Conservation (phyloP, 1,140 invertebrate species). For the Pseudomyrmex cubaensis region DNA sequence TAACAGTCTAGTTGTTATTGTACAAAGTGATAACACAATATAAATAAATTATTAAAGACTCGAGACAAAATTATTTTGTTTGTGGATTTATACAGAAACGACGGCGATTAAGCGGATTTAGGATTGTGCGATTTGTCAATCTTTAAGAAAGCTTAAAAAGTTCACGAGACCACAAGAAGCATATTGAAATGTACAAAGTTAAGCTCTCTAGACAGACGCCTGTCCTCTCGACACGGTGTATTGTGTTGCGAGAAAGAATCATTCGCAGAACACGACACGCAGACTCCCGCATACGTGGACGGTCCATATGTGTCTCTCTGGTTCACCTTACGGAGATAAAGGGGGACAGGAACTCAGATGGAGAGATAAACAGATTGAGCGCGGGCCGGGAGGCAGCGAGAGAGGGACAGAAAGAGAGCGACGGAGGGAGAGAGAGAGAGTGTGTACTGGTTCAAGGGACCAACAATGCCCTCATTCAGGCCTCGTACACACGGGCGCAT, state of each 20-base stretch:
- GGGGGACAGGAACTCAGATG: conserved; percentile 52
- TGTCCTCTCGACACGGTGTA: conserved; percentile 14
- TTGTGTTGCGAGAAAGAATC: conserved; percentile 23
- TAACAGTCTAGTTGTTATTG: too few species aligned
- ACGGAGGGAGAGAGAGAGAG: neutral
- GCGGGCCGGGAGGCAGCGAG: conserved; percentile 19
- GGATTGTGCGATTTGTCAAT: too few species aligned
- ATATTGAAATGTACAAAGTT: neutral
- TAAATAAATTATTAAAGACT: conserved; percentile 44
- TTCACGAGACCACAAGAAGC: neutral
- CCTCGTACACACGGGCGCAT: conserved; percentile 75
- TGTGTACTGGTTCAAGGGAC: conserved; percentile 53
- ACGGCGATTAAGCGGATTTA: neutral
- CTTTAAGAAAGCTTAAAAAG: too few species aligned
- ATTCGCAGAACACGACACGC: conserved; percentile 42
- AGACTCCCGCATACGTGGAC: conserved; percentile 53
- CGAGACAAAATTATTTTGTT: conserved; percentile 20
- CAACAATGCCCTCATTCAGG: conserved; percentile 78
- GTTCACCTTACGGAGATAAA: conserved; percentile 54
- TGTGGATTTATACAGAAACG: neutral
- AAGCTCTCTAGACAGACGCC: neutral
- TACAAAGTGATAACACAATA: conserved; percentile 29
- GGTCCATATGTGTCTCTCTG: conserved; percentile 38
- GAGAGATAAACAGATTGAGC: conserved; percentile 58
- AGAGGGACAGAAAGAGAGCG: neutral